Evolutionary conservation across 2,888 invertebrate genomes (phyloP).

Genomic region (Cantharis nigra): DNA sequence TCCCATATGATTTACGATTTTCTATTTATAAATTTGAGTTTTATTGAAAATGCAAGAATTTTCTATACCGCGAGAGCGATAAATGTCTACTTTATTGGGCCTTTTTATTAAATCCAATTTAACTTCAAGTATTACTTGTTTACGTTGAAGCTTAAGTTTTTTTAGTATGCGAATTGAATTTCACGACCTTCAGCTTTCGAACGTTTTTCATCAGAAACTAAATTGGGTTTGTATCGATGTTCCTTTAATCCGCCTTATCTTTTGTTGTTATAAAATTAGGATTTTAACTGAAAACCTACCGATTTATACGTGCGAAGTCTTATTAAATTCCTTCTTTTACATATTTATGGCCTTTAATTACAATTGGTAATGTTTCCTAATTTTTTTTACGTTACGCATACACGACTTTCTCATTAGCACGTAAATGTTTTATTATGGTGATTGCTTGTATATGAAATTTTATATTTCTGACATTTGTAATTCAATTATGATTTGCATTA

Average conservation of each 20-base stretch:
- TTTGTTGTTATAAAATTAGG: conserved; percentile 1
- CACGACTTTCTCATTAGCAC: neutral
- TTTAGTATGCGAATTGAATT: conserved; percentile 9
- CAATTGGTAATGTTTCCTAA: neutral
- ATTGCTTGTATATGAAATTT: neutral
- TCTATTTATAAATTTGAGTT: neutral
- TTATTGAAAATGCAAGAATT: neutral
- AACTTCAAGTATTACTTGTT: conserved; percentile 14
- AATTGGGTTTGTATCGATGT: conserved; percentile 3
- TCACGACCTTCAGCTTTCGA: conserved; percentile 7
- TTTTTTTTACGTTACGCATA: neutral
- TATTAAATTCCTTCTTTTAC: neutral
- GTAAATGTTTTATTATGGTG: neutral
- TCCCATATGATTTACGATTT: neutral
- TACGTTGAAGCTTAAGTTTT: conserved; percentile 15
- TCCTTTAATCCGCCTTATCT: neutral
- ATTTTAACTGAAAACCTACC: neutral
- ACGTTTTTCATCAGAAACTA: conserved; percentile 10
- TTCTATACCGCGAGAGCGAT: neutral
- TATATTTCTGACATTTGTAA: neutral
- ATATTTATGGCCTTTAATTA: neutral
- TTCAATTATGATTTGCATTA: neutral
- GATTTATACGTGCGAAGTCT: neutral
- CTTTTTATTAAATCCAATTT: conserved; percentile 15
- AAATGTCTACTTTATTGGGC: neutral